Evolutionary conservation across 2,113 vertebrate species (phyloP), one percentile per base, ranked within the genome.

Genomic region (Osmerus mordax): DNA sequence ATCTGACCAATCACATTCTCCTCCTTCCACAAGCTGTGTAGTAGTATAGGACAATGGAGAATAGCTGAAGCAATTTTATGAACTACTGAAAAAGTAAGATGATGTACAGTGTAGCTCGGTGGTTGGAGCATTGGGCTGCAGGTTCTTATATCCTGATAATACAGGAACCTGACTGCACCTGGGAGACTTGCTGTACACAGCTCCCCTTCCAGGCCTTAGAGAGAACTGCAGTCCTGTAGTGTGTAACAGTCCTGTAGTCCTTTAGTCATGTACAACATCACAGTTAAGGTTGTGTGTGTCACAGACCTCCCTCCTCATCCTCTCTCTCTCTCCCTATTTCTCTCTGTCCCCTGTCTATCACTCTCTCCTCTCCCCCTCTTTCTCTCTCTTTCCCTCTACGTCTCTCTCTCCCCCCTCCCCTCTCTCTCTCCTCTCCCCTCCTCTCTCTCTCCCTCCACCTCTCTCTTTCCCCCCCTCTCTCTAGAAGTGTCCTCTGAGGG

Each of bases 401-500:
- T 28, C 25, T 28, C 53, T 28, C 0, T 14, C 29, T 15, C 14
- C 28, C 62, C 32, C 25, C 25, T 28, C 15, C 25, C 25, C 28
- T 73, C 18, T 62, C 72, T 41, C 56, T 28, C 25, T 28, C 25
- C 3, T 3, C 25, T 28, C 25, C 3, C 25, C 25, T 2, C 3
- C 25, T 3, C 2, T 28, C 25, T 28, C 13, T 53, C 28, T n/a
- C 12, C 36, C 54, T 58, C 14, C 25, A 28, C 9, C 53, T 28
- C 0, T 14, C 29, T 15, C 14, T 70, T 2, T 51, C 28, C 62
- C 32, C 32, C 25, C 25, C 55, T 25, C 21, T 3, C 9, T 3
- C 3, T 66, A 94, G 93, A 91, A 87, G 86, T 92, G 90, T 0
- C 80, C 72, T 0, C 79, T 93, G 71, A 87, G 79, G 28, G 83